Conservation (phyloP, 2,797 vertebrate genomes). For the Gambelia wislizenii region DNA sequence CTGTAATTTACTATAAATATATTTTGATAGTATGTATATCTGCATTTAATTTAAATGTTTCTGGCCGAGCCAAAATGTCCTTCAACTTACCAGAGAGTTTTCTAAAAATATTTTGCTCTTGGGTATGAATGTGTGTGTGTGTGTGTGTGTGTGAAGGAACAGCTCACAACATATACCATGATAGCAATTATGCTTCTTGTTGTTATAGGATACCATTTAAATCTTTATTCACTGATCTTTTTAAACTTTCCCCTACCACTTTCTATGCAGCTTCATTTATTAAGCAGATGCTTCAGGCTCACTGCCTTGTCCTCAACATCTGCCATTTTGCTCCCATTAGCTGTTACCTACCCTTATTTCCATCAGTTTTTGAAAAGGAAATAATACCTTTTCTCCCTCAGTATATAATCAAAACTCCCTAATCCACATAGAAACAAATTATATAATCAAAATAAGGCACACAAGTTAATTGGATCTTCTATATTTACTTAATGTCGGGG, state of each 20-base stretch:
- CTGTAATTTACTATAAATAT: neutral
- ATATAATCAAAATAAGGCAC: neutral
- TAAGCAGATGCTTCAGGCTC: neutral
- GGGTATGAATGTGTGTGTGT: too few relatives aligned
- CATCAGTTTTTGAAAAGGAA: too few relatives aligned
- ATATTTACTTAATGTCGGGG: neutral
- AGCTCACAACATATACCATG: neutral
- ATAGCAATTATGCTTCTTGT: neutral
- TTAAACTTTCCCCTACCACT: neutral
- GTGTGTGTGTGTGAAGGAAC: neutral
- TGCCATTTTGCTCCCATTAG: neutral
- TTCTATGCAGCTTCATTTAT: neutral
- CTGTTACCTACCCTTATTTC: neutral
- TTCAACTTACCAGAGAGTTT: neutral
- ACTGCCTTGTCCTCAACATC: neutral
- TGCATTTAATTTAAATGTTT: constrained; percentile 2
- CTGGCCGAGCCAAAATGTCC: neutral
- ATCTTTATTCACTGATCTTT: neutral
- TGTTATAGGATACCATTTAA: neutral
- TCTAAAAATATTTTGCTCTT: neutral
- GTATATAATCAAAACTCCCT: neutral
- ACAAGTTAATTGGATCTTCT: neutral
- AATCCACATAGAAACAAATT: neutral
- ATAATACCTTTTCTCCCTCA: neutral
- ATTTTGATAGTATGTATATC: neutral